Percentiles rank a stretch among this genome's conserved stretches.
Conservation (phyloP, 2,888 invertebrate genomes). For the Callosobruchus maculatus region DNA sequence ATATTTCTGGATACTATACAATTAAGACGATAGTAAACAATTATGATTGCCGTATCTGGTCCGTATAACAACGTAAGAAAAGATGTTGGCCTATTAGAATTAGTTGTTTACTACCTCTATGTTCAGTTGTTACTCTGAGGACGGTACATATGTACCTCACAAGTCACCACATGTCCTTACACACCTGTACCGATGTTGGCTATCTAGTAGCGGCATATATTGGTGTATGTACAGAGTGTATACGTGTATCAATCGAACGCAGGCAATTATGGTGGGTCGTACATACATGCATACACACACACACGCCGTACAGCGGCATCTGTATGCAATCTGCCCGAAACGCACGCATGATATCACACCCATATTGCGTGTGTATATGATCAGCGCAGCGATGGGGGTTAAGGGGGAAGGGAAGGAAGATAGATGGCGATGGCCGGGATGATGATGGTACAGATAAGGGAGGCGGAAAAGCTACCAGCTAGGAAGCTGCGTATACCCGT, state of each 20-base stretch:
- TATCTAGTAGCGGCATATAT: slow-evolving; percentile 3
- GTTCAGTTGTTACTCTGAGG: too few species aligned
- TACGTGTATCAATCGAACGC: slow-evolving; percentile 5
- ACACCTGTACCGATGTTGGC: slow-evolving; percentile 14
- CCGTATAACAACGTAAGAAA: too few species aligned
- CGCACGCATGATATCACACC: slow-evolving; percentile 31
- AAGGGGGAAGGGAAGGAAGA: background rate
- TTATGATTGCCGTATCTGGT: too few species aligned
- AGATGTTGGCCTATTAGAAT: too few species aligned
- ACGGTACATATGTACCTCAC: too few species aligned
- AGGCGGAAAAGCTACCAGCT: background rate
- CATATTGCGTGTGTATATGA: slow-evolving; percentile 30
- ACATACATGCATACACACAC: background rate
- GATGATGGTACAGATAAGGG: background rate
- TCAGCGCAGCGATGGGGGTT: background rate
- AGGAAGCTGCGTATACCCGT: background rate
- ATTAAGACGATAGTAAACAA: too few species aligned
- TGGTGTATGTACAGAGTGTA: slow-evolving; percentile 8
- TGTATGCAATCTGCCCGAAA: slow-evolving; percentile 34
- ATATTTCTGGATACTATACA: too few species aligned
- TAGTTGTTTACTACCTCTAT: too few species aligned
- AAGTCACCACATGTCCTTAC: background rate
- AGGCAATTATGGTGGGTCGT: background rate
- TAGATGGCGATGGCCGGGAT: background rate
- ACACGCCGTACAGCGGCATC: slow-evolving; percentile 25